phyloP scores from a whole-genome alignment of 2,888 invertebrate genomes.

The Morpho deidamia region DNA sequence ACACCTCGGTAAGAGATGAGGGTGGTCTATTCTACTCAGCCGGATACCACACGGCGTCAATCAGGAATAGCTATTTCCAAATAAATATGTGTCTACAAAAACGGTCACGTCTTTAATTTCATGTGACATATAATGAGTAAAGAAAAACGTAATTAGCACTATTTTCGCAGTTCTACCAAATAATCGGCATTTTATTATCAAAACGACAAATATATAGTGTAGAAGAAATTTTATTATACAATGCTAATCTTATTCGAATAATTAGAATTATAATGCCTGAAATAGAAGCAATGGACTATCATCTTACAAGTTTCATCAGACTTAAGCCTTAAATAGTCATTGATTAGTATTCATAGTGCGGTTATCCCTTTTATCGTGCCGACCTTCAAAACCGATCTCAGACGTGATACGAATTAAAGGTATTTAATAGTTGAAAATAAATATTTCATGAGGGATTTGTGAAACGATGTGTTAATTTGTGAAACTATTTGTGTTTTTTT shows the following conservation, averaged over 20 bases:
- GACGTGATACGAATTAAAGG: constrained; percentile 15
- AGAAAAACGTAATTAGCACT: constrained; percentile 1
- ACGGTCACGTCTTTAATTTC: not conserved
- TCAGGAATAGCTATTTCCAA: too few species aligned
- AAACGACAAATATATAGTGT: not conserved
- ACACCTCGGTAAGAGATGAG: too few species aligned
- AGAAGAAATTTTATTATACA: not conserved
- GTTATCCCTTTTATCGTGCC: constrained; percentile 12
- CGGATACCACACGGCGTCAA: too few species aligned
- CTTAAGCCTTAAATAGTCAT: constrained; percentile 1
- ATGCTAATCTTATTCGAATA: not conserved
- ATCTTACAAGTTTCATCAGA: constrained; percentile 1
- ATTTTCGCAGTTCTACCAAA: not conserved
- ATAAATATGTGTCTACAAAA: not conserved
- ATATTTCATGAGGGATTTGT: not conserved
- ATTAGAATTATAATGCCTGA: not conserved
- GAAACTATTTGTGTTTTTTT: too few species aligned
- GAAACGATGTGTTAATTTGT: not conserved
- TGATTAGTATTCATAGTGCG: constrained; percentile 17
- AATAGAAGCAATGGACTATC: constrained; percentile 3
- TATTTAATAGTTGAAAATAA: constrained; percentile 2
- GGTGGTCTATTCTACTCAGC: too few species aligned
- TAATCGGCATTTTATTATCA: not conserved
- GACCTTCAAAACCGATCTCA: constrained; percentile 10
- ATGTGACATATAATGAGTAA: not conserved